Conservation (phyloP, 2,888 invertebrate genomes). For the Lasioglossum villosulum region DNA sequence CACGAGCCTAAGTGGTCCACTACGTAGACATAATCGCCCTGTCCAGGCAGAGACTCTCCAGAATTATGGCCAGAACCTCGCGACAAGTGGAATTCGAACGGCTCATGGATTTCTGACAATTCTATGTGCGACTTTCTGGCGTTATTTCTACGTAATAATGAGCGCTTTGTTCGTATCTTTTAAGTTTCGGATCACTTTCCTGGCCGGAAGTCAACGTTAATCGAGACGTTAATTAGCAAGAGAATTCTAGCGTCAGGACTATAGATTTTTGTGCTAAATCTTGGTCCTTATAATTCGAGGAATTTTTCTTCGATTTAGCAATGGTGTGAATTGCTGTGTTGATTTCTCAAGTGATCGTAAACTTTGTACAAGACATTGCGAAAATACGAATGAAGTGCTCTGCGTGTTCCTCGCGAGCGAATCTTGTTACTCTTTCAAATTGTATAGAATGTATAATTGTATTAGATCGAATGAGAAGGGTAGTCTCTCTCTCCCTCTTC, state of each 20-base stretch:
- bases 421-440: neutral
- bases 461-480: conserved; percentile 30
- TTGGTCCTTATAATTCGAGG: neutral
- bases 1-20: conserved; percentile 4
- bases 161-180: neutral
- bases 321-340: neutral
- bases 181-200: neutral
- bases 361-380: neutral
- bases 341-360: neutral
- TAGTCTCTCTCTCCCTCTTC: conserved; percentile 9
- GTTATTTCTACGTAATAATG: neutral
- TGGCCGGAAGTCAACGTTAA: neutral
- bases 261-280: neutral
- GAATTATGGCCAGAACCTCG: neutral
- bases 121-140: neutral
- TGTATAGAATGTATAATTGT: neutral
- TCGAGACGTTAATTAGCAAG: neutral
- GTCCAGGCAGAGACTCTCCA: neutral
- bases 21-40: neutral
- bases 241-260: neutral
- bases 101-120: neutral
- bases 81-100: neutral
- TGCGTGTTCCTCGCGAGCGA: neutral
- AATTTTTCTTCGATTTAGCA: neutral
- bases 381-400: neutral